Evolutionary conservation across 2,888 invertebrate genomes (phyloP).

Genomic region (Portevinia maculata): DNA sequence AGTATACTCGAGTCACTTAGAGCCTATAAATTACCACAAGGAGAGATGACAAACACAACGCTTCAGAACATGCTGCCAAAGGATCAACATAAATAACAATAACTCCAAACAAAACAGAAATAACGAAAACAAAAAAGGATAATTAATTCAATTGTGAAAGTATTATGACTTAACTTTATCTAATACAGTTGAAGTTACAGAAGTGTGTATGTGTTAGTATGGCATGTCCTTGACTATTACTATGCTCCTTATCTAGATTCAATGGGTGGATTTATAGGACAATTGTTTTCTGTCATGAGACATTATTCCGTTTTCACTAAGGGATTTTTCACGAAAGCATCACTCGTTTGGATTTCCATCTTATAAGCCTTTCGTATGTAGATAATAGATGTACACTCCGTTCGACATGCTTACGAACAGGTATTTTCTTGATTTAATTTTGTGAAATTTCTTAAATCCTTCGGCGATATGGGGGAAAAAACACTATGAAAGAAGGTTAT

Average conservation of each 20-base stretch:
- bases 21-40: constrained; percentile 47
- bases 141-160: constrained; percentile 36
- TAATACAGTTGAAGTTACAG: background rate
- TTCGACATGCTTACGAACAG: too few relatives aligned
- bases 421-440: too few relatives aligned
- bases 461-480: too few relatives aligned
- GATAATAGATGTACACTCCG: too few relatives aligned
- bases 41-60: constrained; percentile 42
- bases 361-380: background rate
- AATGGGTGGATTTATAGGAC: constrained; percentile 56
- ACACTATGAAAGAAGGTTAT: too few relatives aligned
- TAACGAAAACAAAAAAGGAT: background rate
- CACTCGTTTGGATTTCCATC: background rate
- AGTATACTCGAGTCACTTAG: constrained; percentile 4
- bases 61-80: constrained; percentile 27
- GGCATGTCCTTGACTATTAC: constrained; percentile 4
- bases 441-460: too few relatives aligned
- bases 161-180: constrained; percentile 18
- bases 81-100: constrained; percentile 52
- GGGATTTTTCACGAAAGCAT: constrained; percentile 36
- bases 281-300: constrained; percentile 57
- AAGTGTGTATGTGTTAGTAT: background rate
- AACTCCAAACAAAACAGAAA: background rate
- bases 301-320: constrained; percentile 34
- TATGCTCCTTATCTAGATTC: constrained; percentile 40